Evolutionary conservation across 2,797 vertebrate species (phyloP), one percentile per base, ranked within the genome.

Genomic region (Rallus crepitans): DNA sequence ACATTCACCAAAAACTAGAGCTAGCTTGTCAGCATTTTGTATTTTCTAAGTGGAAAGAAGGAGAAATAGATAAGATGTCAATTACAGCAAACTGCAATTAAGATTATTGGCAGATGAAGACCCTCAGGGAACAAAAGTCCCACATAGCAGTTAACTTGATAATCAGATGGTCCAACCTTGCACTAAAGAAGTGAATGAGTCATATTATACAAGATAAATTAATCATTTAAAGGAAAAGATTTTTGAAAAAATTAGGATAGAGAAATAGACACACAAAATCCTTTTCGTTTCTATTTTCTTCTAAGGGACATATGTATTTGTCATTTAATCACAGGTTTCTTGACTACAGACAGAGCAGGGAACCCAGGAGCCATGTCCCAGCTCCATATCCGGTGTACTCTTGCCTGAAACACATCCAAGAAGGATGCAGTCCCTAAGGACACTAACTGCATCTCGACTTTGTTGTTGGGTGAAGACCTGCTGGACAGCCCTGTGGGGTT

Each of bases 41-140:
- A 78, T 96, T 94, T 94, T 72, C 31, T 84, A 87, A 93, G 73
- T 88, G 83, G 69, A 90, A 96, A 76, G 71, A 89, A 89, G 53
- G 59, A 89, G 71, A 89, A 92, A 85, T 70, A 87, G 95, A 96
- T 97, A 90, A 94, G 52, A 89, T 84, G 66, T 88, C 83, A 96
- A 93, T 96, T 97, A 93, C 31, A 86, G 79, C 69, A 78, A 94
- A 89, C 30, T 87, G 53, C 64, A 94, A 89, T 96, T 96, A 96
- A 95, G 83, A 91, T 96, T 94, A 96, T 81, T 94, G 93, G 90
- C 87, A 94, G 91, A 94, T 87, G 87, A 94, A 96, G 87, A 69
- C 79, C 96, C 64, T 93, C 1, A 0, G 92, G 92, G 80, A 93
- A 78, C 33, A 48, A 16, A 11, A 96, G 88, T 77, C 64, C 83